Evolutionary conservation across 2,797 vertebrate genomes (phyloP), one percentile per base, ranked within the genome.

Genomic region (Sylvilagus floridanus): DNA sequence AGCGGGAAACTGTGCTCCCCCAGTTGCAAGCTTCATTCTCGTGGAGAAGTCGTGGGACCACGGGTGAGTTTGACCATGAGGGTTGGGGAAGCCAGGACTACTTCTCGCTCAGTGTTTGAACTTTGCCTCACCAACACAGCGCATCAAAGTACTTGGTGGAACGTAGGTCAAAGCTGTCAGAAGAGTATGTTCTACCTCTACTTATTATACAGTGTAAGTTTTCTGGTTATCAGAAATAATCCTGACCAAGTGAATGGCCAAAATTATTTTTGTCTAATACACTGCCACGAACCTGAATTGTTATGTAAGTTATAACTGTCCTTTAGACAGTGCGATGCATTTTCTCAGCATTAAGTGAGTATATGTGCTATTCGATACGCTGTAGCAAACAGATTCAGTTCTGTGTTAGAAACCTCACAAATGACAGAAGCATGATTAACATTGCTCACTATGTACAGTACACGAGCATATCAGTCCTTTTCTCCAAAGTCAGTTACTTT

Each of bases 281-380:
- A 63, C 5, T 50, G 7, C 28, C 82, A 26, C 10, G 42, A 78
- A 94, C 72, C 11, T 94, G 47, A 93, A 92, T 90, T 52, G 30
- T 81, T 85, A 77, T 22, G 35, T 87, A 96, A 90, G 66, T 63
- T 16, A 75, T 52, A 50, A 3, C 10, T 22, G 21, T 69, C 35
- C 92, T 89, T 92, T 90, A 94, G 32, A 85, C 24, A 73, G 13
- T 76, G 10, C 52, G 69, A 63, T 76, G 32, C 60, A 73, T 76
- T 97, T 57, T 72, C 88, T 72, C 88, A 94, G 54, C 52, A 60
- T 81, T 82, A 94, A 94, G 76, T 81, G 71, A 62, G 4, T 26
- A 92, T 42, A 52, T 84, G 4, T 76, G 95, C 13, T 57, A 84
- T 91, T 76, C 63, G 89, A 95, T 71, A 91, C 62, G 4, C 16